phyloP scores from a whole-genome alignment of 2,888 invertebrate species.

The Leucophenga maculata region DNA sequence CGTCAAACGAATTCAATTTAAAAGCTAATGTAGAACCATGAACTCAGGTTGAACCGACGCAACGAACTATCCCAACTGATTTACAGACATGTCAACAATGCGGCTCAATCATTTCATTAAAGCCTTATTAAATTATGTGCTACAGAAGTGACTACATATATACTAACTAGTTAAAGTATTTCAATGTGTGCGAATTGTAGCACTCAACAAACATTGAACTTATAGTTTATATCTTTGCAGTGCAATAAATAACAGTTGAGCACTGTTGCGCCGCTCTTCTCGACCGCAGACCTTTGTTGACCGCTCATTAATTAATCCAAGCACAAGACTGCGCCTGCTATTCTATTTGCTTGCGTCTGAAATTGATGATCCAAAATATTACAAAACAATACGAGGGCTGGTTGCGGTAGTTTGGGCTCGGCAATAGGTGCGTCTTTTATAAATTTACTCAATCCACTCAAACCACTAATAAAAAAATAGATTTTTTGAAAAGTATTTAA shows the following conservation, averaged over 20 bases:
- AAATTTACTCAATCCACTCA: no score
- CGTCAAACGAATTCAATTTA: not conserved
- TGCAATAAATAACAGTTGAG: slow-evolving; percentile 37
- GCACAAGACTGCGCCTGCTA: slow-evolving; percentile 2
- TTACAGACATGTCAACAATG: slow-evolving; percentile 10
- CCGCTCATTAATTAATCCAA: slow-evolving; percentile 54
- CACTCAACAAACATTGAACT: slow-evolving; percentile 2
- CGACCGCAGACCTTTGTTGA: slow-evolving; percentile 42
- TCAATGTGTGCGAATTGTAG: not conserved
- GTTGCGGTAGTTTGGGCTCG: no score
- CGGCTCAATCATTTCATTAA: slow-evolving; percentile 36
- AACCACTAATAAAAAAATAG: no score
- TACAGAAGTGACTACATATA: not conserved
- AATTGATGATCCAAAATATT: slow-evolving; percentile 38
- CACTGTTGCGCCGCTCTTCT: not conserved
- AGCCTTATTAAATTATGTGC: slow-evolving; percentile 45
- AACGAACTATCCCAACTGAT: not conserved
- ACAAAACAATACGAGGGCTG: slow-evolving; percentile 24
- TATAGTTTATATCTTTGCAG: slow-evolving; percentile 21
- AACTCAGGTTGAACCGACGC: not conserved
- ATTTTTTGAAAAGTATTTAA: no score
- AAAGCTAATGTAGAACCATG: no score
- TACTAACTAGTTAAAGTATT: no score
- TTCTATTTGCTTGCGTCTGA: not conserved
- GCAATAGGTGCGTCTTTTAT: no score